phyloP scores from a whole-genome alignment of 2,113 vertebrate genomes.

The Bos indicus region DNA sequence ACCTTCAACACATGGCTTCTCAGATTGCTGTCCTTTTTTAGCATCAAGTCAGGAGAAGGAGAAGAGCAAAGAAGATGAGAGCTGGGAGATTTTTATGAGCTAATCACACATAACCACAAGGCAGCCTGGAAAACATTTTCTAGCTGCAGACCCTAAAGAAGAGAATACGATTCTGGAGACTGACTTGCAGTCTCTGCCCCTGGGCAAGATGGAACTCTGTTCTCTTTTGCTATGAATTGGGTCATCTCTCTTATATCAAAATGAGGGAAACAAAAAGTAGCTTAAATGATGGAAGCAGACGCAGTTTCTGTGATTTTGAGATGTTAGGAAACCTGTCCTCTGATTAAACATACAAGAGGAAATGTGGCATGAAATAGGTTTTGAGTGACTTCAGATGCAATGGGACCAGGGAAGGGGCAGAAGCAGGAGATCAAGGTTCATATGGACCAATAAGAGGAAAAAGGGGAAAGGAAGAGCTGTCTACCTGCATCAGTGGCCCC shows the following conservation, averaged over 20 bases:
- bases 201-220: neutral
- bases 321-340: neutral
- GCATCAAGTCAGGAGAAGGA: neutral
- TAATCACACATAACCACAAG: neutral
- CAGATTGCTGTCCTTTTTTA: neutral
- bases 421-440: neutral
- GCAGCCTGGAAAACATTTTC: neutral
- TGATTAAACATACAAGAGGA: neutral
- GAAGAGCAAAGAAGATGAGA: neutral
- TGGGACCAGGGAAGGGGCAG: neutral
- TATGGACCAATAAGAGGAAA: neutral
- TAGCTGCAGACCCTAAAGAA: neutral
- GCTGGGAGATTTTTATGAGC: neutral
- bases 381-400: neutral
- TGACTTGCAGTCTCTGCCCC: neutral
- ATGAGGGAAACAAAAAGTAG: neutral
- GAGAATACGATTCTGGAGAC: neutral
- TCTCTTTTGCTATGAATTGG: neutral
- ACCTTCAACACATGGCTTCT: neutral
- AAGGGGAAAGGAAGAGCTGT: neutral
- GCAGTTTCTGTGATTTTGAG: neutral
- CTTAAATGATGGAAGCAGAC: neutral
- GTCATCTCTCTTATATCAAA: neutral
- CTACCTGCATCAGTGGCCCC: neutral
- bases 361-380: neutral